Percentiles rank a stretch among this genome's conserved stretches.
Evolutionary conservation across 2,888 invertebrate genomes (phyloP).

Genomic region (Metalampra italica): DNA sequence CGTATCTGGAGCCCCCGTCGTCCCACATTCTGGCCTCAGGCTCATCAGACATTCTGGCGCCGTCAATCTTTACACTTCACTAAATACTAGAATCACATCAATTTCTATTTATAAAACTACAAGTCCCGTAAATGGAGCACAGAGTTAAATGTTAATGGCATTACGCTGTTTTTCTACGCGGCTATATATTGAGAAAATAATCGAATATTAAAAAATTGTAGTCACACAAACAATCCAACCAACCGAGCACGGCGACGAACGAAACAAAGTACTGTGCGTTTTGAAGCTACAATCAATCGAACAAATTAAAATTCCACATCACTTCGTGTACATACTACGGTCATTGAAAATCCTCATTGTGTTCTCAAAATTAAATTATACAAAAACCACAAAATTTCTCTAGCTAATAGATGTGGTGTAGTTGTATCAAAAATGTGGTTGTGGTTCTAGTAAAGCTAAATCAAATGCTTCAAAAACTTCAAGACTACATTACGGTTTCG

Average conservation of each 20-base stretch:
- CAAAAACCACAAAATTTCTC: too few relatives aligned
- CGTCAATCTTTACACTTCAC: conserved; percentile 25
- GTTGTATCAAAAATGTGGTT: too few relatives aligned
- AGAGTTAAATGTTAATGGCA: neutral
- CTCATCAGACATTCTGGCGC: conserved; percentile 77
- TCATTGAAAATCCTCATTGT: too few relatives aligned
- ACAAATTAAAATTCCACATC: too few relatives aligned
- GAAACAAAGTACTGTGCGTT: conserved; percentile 10
- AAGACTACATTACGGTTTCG: neutral
- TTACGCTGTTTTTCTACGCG: conserved; percentile 13
- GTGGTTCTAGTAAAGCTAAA: too few relatives aligned
- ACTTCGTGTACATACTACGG: too few relatives aligned
- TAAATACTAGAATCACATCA: too few relatives aligned
- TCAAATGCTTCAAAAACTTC: too few relatives aligned
- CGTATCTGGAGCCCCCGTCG: conserved; percentile 60
- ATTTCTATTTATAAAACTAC: conserved; percentile 15
- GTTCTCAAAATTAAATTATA: too few relatives aligned
- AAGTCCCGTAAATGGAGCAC: neutral
- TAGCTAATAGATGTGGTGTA: too few relatives aligned
- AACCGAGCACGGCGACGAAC: neutral
- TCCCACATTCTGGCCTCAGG: conserved; percentile 74
- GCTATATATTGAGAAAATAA: conserved; percentile 10
- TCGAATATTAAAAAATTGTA: conserved; percentile 19
- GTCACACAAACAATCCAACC: neutral
- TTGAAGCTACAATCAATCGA: conserved; percentile 6